Percentiles rank a stretch among this genome's conserved stretches.
Evolutionary conservation across 2,113 vertebrate genomes (phyloP).

Genomic region (Bujurquina vittata): DNA sequence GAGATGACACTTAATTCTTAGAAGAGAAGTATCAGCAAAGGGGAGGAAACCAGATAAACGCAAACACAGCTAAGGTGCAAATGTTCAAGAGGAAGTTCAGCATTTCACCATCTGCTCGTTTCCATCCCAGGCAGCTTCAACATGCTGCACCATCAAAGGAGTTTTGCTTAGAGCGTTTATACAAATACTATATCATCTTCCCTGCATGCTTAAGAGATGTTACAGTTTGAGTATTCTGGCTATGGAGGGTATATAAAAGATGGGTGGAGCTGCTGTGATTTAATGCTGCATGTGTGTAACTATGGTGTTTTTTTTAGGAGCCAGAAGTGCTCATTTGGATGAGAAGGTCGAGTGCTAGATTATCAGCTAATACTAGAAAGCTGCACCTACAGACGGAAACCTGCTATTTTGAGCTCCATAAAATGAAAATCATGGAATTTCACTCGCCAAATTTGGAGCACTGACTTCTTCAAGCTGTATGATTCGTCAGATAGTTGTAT

Average conservation of each 20-base stretch:
- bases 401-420: not conserved
- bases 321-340: not conserved
- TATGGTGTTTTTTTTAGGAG: not conserved
- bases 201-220: not conserved
- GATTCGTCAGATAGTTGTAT: not conserved
- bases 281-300: not conserved
- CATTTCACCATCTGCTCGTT: not conserved
- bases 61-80: not conserved
- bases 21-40: not conserved
- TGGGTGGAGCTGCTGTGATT: not conserved
- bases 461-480: not conserved
- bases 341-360: no score
- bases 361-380: not conserved
- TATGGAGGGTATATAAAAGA: not conserved
- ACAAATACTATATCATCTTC: fast-evolving
- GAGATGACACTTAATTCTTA: not conserved
- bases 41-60: not conserved
- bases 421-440: not conserved
- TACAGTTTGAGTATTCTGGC: not conserved
- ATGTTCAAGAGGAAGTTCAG: not conserved
- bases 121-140: not conserved
- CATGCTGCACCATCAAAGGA: fast-evolving
- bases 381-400: not conserved
- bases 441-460: not conserved
- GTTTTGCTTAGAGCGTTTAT: not conserved